These are phyloP conservation scores for Aphrophora alni DNA, from an alignment of 2,888 invertebrate genomes.

Conservation along the genomic window DNA sequence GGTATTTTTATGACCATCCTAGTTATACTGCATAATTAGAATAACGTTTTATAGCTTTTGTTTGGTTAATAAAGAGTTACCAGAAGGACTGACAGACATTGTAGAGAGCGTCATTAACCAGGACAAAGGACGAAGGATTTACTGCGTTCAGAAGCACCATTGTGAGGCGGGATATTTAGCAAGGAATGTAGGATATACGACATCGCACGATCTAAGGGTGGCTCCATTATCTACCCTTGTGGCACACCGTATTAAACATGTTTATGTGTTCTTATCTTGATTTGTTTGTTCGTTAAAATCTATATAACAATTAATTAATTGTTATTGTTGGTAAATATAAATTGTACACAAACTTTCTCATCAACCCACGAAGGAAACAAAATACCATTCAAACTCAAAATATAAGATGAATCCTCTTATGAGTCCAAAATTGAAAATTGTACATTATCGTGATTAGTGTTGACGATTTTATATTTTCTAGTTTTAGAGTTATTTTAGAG, in stretches of 20 bases:
- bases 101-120: background rate
- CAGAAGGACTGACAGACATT: background rate
- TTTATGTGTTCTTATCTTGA: background rate
- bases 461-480: too few relatives aligned
- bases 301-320: too few relatives aligned
- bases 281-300: too few relatives aligned
- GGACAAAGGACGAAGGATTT: conserved; percentile 6
- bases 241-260: background rate
- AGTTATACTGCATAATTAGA: background rate
- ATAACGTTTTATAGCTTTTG: background rate
- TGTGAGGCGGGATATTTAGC: background rate
- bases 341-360: too few relatives aligned
- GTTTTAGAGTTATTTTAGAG: too few relatives aligned
- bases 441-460: too few relatives aligned
- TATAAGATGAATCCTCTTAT: too few relatives aligned
- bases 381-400: too few relatives aligned
- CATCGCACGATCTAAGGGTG: background rate
- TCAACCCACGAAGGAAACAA: too few relatives aligned
- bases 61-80: background rate
- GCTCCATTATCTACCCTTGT: background rate
- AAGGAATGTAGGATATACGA: background rate
- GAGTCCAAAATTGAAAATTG: too few relatives aligned
- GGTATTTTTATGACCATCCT: too few relatives aligned
- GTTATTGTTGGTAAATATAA: too few relatives aligned
- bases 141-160: background rate